These are phyloP conservation scores for Epinephelus coioides DNA, from an alignment of 2,797 vertebrate genomes.

Conservation along the genomic window DNA sequence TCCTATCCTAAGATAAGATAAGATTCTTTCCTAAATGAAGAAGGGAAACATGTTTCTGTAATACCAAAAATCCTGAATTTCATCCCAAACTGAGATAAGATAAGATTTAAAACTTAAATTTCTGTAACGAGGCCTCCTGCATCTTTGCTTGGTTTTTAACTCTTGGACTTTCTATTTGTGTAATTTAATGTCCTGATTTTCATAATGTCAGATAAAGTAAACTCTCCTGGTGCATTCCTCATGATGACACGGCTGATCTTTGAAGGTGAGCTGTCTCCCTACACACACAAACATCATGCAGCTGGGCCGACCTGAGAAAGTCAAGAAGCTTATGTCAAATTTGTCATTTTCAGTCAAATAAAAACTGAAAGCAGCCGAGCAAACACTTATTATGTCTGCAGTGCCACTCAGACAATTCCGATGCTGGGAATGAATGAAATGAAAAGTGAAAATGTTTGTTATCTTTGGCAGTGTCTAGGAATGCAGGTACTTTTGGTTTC, in stretches of 20 bases:
- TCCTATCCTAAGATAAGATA: too few relatives aligned
- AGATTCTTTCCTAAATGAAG: too few relatives aligned
- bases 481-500: not conserved
- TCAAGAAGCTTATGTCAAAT: not conserved
- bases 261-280: not conserved
- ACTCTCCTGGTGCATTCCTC: not conserved
- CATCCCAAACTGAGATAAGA: too few relatives aligned
- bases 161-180: not conserved
- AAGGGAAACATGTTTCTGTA: too few relatives aligned
- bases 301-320: not conserved
- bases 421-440: not conserved
- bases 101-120: too few relatives aligned
- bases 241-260: not conserved
- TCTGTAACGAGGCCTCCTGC: too few relatives aligned
- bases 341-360: not conserved
- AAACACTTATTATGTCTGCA: not conserved
- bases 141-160: not conserved
- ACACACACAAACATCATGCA: not conserved
- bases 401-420: not conserved
- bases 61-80: too few relatives aligned
- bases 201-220: not conserved
- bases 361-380: not conserved
- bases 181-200: not conserved
- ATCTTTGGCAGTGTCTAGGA: too few relatives aligned
- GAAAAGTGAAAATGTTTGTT: not conserved